phyloP scores from a whole-genome alignment of 2,888 invertebrate genomes.

The Calameuta idolon region DNA sequence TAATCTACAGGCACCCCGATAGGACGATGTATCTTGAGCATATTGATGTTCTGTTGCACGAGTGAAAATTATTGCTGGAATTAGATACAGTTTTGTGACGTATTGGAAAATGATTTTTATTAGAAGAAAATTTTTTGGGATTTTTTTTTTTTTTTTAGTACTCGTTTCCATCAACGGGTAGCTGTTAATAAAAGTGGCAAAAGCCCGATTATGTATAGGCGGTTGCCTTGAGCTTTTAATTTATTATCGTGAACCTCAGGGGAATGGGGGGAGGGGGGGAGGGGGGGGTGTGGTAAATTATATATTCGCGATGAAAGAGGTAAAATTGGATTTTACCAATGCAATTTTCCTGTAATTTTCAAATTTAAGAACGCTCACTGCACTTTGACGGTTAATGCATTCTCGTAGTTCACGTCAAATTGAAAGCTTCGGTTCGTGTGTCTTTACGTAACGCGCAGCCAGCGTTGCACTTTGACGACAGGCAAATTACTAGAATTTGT shows the following conservation, averaged over 20 bases:
- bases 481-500: neutral
- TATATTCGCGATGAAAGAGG: neutral
- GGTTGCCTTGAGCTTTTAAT: neutral
- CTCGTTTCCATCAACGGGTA: neutral
- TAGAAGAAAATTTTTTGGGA: neutral
- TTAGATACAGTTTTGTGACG: neutral
- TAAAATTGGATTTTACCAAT: neutral
- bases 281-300: neutral
- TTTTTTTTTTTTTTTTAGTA: neutral
- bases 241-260: neutral
- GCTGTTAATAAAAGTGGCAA: neutral
- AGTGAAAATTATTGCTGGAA: neutral
- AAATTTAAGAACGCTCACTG: neutral
- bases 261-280: no score
- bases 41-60: neutral
- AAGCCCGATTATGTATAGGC: neutral
- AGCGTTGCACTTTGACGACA: neutral
- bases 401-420: neutral
- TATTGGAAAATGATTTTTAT: neutral
- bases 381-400: neutral
- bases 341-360: neutral
- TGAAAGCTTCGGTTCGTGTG: neutral
- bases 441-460: no score
- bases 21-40: no score
- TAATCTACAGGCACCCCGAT: neutral